Base-by-base conservation (phyloP, 2,888 invertebrate species). In the Tenthredo livida region DNA sequence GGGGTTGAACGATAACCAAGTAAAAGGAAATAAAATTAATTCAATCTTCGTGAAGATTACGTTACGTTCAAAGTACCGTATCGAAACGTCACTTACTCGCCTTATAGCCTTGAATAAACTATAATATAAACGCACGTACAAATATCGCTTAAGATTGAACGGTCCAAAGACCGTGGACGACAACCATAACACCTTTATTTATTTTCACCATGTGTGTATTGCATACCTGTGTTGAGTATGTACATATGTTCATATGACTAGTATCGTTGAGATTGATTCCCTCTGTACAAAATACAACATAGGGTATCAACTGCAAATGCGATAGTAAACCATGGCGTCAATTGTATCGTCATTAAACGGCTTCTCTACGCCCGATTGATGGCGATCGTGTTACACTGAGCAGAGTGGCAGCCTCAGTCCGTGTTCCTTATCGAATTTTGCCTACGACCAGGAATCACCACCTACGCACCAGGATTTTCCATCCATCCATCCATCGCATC, bases 11-110 rank as follows among this genome's bases (percentile, higher is more conserved):
- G 54, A 77, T 77, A 33, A 50, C 77, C 77, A 1, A 29, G 29
- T n/a, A 33, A 77, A 54, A 17, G 47, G 54, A 17, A 77, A 77
- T 54, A 77, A 77, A 77, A 50, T 77, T 50, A 77, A 77, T 77
- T 77, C 33, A 54, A 77, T 77, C 77, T 77, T 54, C 50, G 6
- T 29, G 33, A 29, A 67, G 40, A 73, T 73, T 43, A 43, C 40
- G 73, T 73, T 43, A 73, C 73, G 77, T 77, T 15, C 15, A 5
- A 77, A 77, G 54, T 77, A 77, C 50, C 77, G 77, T 15, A 54
- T 77, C 77, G 77, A 77, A 77, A 50, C 77, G 77, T 77, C 73
- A 43, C 73, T 72, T 43, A 72, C 43, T 9, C 40, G 25, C n/a
- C 21, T 73, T 37, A n/a, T 7, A 15, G 15, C 33, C 12, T 72